Percentiles rank a stretch among this genome's conserved stretches.
These are phyloP conservation scores for Camponotus pennsylvanicus DNA, from an alignment of 1,140 invertebrate species.

Conservation along the genomic window DNA sequence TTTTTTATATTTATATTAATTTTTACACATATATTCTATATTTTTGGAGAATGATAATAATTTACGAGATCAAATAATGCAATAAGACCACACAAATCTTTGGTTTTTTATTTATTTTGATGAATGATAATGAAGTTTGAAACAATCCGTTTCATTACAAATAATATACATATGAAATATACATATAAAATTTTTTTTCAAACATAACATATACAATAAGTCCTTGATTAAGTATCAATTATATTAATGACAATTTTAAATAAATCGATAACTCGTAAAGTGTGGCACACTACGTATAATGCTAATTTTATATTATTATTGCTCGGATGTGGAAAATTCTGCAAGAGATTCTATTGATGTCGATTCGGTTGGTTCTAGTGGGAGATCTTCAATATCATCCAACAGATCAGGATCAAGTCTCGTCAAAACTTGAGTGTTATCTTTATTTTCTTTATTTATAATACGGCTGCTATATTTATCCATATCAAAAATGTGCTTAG, in stretches of 20 bases:
- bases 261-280: not conserved
- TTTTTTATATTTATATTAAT: not conserved
- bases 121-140: not conserved
- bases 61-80: not conserved
- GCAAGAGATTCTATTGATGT: not conserved
- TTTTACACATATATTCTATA: not conserved
- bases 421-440: not conserved
- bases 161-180: not conserved
- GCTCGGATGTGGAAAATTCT: not conserved
- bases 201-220: not conserved
- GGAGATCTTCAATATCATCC: constrained; percentile 48
- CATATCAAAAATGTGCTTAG: not conserved
- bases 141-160: not conserved
- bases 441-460: not conserved
- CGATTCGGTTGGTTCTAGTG: constrained; percentile 9
- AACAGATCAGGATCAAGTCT: constrained; percentile 47
- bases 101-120: constrained; percentile 6
- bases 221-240: not conserved
- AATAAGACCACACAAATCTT: not conserved
- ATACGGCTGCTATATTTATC: not conserved
- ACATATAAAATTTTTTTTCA: not conserved
- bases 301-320: not conserved
- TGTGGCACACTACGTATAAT: not conserved
- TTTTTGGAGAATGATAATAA: not conserved
- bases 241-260: not conserved